Base-by-base conservation (phyloP, 1,140 invertebrate species). In the Drosophila serrata region DNA sequence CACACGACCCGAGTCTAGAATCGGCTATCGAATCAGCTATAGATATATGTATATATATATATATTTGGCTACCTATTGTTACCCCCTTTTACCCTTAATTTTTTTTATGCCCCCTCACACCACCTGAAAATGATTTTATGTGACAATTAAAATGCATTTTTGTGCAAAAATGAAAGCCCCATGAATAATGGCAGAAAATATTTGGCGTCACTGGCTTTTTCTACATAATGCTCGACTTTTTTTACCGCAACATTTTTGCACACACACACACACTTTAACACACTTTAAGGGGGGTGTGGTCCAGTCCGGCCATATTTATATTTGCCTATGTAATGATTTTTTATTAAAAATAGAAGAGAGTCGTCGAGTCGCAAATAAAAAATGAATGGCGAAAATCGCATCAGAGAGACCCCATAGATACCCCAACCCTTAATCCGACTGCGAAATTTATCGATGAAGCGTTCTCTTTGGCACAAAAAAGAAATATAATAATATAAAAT, bases 281-380 rank as follows among this genome's bases (percentile, higher is more conserved):
- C 45, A 74, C 33, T 53, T 19, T 11, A 15, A 9, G n/a, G 51
- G 17, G 12, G 11, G 35, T n/a, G 33, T 39, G 43, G 56, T 46
- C 7, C 43, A 3, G 39, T 12, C 55, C 37, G 63, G 60, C 49
- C 56, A 81, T 74, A 82, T 81, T 74, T 77, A 80, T 88, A 88
- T 88, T 88, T 88, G 82, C 53, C 79, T 79, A 86, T 86, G 84
- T 88, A 88, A 88, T 81, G 84, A 79, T 88, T 88, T 88, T 88
- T 88, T 88, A 88, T 88, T 88, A 75, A 69, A 82, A 75, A 81
- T 48, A 61, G 55, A 75, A 57, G 37, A 60, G 27, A 74, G n/a
- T 33, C 58, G 27, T 15, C 49, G 49, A 55, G 51, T 55, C 51
- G 51, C 51, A 55, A 24, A 53, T 19, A 53, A 79, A 62, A 62